Evolutionary conservation across 2,888 invertebrate genomes (phyloP).

Genomic region (Mimas tiliae): DNA sequence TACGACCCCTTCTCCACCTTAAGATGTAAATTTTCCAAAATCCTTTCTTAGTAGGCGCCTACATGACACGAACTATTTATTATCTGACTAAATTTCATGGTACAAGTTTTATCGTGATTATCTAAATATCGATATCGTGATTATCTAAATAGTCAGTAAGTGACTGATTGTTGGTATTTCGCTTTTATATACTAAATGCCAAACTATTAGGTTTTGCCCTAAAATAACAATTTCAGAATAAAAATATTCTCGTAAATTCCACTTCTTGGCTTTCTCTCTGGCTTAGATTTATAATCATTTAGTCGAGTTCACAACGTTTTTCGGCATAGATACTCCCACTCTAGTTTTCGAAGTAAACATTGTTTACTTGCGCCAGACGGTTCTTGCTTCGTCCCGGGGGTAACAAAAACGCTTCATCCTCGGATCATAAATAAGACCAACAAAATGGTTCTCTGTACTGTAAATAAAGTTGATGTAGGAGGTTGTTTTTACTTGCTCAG

Average conservation of each 20-base stretch:
- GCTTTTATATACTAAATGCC: too few relatives aligned
- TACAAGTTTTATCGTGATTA: too few relatives aligned
- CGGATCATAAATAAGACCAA: constrained; percentile 13
- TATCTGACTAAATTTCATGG: too few relatives aligned
- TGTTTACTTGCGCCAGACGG: constrained; percentile 8
- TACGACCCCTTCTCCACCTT: too few relatives aligned
- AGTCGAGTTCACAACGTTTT: not conserved
- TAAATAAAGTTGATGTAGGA: constrained; percentile 7
- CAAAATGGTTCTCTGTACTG: not conserved
- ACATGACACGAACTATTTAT: too few relatives aligned
- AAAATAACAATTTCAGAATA: too few relatives aligned
- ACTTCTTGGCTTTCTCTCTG: not conserved
- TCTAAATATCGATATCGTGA: too few relatives aligned
- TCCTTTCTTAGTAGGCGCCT: too few relatives aligned
- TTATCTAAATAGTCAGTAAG: too few relatives aligned
- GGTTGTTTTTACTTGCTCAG: not conserved
- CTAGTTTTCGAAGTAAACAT: constrained; percentile 9
- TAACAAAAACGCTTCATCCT: constrained; percentile 6
- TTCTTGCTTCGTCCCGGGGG: constrained; percentile 4
- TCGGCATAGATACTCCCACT: not conserved
- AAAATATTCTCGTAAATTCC: not conserved
- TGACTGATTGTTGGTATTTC: too few relatives aligned
- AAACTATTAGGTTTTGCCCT: too few relatives aligned
- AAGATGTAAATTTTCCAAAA: too few relatives aligned
- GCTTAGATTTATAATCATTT: not conserved